phyloP scores from a whole-genome alignment of 2,888 invertebrate genomes.

The Sinhomidia bicolor region DNA sequence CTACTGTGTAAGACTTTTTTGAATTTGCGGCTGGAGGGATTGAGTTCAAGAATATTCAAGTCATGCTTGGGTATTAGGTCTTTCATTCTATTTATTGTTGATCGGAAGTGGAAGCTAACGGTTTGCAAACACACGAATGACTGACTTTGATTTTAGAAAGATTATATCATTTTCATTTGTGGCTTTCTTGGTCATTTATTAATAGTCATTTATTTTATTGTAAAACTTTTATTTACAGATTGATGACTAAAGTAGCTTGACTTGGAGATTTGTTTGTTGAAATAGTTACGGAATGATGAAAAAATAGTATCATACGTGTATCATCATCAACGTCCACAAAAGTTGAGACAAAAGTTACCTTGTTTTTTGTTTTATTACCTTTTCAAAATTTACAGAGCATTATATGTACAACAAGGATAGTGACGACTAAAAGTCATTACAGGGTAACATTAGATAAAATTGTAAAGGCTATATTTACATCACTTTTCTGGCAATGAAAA shows the following conservation, averaged over 20 bases:
- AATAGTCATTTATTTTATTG: no score
- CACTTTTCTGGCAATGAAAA: constrained; percentile 68
- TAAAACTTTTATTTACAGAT: no score
- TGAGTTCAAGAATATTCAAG: not conserved
- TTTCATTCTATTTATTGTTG: constrained; percentile 23
- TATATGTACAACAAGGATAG: not conserved
- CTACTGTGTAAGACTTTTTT: constrained; percentile 17
- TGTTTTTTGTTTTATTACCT: not conserved
- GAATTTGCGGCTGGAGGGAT: constrained; percentile 12
- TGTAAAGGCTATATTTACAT: not conserved
- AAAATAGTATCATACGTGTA: no score
- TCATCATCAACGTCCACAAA: no score
- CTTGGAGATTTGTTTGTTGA: no score
- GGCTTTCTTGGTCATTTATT: no score
- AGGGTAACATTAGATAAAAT: constrained; percentile 9
- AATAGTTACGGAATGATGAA: no score
- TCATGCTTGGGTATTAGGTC: constrained; percentile 23
- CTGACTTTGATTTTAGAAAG: not conserved
- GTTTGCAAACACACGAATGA: not conserved
- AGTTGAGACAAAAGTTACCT: no score
- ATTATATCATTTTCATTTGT: not conserved
- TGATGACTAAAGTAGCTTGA: no score
- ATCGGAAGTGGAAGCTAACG: not conserved
- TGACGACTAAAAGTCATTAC: not conserved
- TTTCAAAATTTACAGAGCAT: no score